Base-by-base conservation (phyloP, 1,140 invertebrate species). In the Teleopsis dalmanni region DNA sequence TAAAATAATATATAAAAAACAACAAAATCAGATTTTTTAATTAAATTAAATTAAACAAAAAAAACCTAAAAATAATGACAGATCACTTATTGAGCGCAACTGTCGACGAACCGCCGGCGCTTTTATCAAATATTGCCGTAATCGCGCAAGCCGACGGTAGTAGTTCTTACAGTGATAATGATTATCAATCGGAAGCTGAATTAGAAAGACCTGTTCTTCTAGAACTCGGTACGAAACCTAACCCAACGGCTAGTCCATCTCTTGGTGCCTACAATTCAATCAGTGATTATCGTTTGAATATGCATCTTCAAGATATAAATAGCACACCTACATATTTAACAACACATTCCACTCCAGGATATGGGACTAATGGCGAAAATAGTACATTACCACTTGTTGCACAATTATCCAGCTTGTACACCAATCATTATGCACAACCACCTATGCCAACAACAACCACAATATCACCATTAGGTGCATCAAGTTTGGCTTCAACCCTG, bases 151-250 rank as follows among this genome's bases (percentile, higher is more conserved):
- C 45, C 27, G 46, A 50, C 21, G 34, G 31, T 11, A 21, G 25
- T 29, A 10, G 46, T 23, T 0, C 13, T 31, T 25, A 16, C 26
- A 23, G 53, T 25, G 50, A 29, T 23, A 43, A 38, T 21, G 14
- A 36, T 9, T 45, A 44, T 50, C 37, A 44, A 31, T 47, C 64
- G 4, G 66, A 62, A 36, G 51, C 14, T 54, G 50, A 57, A 29
- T 19, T 42, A 9, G 64, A 67, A 38, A 62, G 62, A 40, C 61
- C 64, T 16, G 54, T 67, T 4, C 40, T 67, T 10, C 51, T 67
- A 0, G 64, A 67, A 22, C 47, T 67, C n/a, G 64, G 64, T 16
- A 47, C 22, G 7, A 18, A 22, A 18, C 8, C 45, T 2, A 44
- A 50, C 14, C 26, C 14, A 40, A 4, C 29, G 13, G 29, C 58